A percentile compares a stretch with the other conserved stretches of the same genome.
Conservation (phyloP, 2,888 invertebrate species). For the Chalcis sispes region DNA sequence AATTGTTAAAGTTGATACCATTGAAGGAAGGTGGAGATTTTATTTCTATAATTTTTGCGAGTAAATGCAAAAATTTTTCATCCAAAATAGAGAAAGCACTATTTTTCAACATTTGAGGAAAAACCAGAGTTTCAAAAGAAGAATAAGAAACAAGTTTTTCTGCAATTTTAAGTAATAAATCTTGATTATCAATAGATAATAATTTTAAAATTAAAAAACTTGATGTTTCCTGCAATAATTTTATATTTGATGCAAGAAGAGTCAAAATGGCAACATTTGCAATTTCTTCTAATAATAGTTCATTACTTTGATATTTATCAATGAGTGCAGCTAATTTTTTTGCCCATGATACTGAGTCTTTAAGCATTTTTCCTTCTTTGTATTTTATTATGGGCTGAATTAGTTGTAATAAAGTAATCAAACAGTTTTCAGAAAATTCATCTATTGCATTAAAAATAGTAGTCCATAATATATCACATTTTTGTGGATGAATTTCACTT, state of each 20-base stretch:
- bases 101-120: conserved; percentile 82
- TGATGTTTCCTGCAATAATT: conserved; percentile 85
- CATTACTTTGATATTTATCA: conserved; percentile 60
- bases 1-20: conserved; percentile 80
- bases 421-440: conserved; percentile 68
- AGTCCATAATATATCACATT: conserved; percentile 83
- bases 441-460: conserved; percentile 74
- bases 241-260: conserved; percentile 78
- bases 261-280: conserved; percentile 65
- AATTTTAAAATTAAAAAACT: conserved; percentile 83
- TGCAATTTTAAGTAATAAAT: conserved; percentile 81
- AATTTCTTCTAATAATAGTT: conserved; percentile 61
- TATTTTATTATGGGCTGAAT: conserved; percentile 80
- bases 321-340: conserved; percentile 75
- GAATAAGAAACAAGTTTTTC: conserved; percentile 82
- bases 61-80: conserved; percentile 78
- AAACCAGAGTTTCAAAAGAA: conserved; percentile 84
- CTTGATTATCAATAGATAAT: conserved; percentile 78
- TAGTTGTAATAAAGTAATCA: conserved; percentile 76
- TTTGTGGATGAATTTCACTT: conserved; percentile 80
- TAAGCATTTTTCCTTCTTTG: conserved; percentile 81
- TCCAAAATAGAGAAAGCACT: conserved; percentile 79
- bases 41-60: conserved; percentile 82
- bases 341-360: conserved; percentile 80
- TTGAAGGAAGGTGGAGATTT: conserved; percentile 82